These are phyloP conservation scores for Psittacula derbiana DNA, from an alignment of 2,797 vertebrate genomes.

Conservation along the genomic window DNA sequence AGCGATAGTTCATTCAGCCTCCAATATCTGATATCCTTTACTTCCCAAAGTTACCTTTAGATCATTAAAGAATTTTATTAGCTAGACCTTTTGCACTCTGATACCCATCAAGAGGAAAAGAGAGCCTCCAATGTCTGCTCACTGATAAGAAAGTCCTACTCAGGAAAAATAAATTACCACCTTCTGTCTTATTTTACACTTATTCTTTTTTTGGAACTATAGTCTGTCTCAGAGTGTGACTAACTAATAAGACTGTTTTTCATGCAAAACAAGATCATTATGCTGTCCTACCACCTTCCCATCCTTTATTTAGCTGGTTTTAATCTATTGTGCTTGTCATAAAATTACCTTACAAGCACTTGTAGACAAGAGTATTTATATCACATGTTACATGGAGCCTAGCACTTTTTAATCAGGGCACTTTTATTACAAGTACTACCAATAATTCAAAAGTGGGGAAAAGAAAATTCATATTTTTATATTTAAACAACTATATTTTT, in stretches of 20 bases:
- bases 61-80: constrained; percentile 94
- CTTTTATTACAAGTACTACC: background rate
- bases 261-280: constrained; percentile 19
- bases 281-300: background rate
- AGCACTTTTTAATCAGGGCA: background rate
- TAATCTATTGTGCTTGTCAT: background rate
- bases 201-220: background rate
- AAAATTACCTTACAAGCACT: background rate
- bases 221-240: background rate
- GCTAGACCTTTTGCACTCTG: constrained; percentile 84
- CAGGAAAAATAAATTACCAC: constrained; percentile 42
- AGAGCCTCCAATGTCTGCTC: constrained; percentile 68
- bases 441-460: background rate
- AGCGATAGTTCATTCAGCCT: constrained; percentile 86
- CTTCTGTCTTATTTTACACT: constrained; percentile 25
- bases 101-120: constrained; percentile 84
- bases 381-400: background rate
- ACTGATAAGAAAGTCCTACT: constrained; percentile 75
- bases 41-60: constrained; percentile 88
- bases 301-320: background rate
- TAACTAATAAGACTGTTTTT: background rate
- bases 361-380: background rate
- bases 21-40: constrained; percentile 89
- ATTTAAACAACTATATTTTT: background rate
- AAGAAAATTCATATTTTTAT: background rate